phyloP scores from a whole-genome alignment of 30 jellyfish, hydroid and myxozoan species.

The Turritopsis rubra region DNA sequence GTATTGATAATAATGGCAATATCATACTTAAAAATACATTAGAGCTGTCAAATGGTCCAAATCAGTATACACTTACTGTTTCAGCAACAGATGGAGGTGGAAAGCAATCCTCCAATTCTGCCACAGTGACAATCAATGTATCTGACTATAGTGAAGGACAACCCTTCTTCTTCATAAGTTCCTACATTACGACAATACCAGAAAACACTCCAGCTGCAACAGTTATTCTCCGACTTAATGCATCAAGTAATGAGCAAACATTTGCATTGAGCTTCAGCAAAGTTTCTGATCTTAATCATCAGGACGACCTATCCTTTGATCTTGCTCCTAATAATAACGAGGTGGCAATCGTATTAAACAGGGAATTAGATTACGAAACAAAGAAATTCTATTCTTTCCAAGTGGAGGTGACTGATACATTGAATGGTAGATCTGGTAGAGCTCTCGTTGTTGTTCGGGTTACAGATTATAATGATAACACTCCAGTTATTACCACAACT shows the following conservation, averaged over 20 bases:
- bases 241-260: conserved; percentile 36
- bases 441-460: conserved; percentile 48
- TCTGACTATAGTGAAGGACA: conserved; percentile 50
- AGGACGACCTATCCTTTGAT: neutral
- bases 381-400: conserved; percentile 27
- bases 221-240: conserved; percentile 1
- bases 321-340: neutral
- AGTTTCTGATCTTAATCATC: neutral
- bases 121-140: conserved; percentile 37
- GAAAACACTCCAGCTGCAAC: conserved; percentile 1
- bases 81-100: conserved; percentile 35
- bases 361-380: conserved; percentile 38
- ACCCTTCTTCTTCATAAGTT: conserved; percentile 13
- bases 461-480: conserved; percentile 54
- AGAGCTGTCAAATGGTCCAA: conserved; percentile 9
- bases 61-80: neutral
- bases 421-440: conserved; percentile 10
- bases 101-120: neutral
- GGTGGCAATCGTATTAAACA: conserved; percentile 10
- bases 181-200: conserved; percentile 1
- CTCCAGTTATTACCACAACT: conserved; percentile 37
- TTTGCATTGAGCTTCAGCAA: neutral
- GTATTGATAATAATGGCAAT: conserved; percentile 27
- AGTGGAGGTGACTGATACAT: conserved; percentile 39
- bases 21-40: conserved; percentile 1